These are phyloP conservation scores for Ceratitis capitata DNA, from an alignment of 1,140 invertebrate species.

Conservation along the genomic window DNA sequence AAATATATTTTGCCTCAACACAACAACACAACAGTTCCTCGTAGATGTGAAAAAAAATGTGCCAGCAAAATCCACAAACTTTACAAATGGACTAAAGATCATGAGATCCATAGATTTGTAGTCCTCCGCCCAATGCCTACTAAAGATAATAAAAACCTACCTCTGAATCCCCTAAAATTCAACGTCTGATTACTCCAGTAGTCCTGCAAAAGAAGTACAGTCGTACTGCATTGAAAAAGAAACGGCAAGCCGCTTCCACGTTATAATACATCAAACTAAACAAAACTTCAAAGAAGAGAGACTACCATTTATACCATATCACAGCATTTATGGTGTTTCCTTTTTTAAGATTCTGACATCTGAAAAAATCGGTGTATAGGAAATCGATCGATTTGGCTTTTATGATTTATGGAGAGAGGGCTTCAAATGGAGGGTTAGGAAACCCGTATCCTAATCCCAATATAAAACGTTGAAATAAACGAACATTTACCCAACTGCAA, in stretches of 20 bases:
- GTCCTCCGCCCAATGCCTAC: constrained; percentile 88
- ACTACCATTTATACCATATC: too few species aligned
- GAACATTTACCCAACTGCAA: too few species aligned
- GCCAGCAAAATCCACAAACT: constrained; percentile 98
- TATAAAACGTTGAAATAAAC: too few species aligned
- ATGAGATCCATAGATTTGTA: constrained; percentile 97
- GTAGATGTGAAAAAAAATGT: constrained; percentile 96
- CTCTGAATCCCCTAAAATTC: constrained; percentile 97
- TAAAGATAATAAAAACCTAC: constrained; percentile 90
- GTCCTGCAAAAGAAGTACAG: constrained; percentile 92
- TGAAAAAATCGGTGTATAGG: too few species aligned
- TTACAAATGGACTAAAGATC: constrained; percentile 96
- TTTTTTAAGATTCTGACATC: too few species aligned
- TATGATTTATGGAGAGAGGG: too few species aligned
- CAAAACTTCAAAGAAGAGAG: too few species aligned
- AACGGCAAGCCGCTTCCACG: constrained; percentile 85
- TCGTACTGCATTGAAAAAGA: constrained; percentile 91
- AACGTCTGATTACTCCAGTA: constrained; percentile 95
- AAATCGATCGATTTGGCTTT: too few species aligned
- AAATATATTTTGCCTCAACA: constrained; percentile 93
- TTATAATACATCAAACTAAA: too few species aligned
- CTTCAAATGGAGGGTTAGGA: too few species aligned
- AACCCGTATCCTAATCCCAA: too few species aligned
- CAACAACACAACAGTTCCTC: constrained; percentile 92
- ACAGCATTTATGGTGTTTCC: too few species aligned